These are phyloP conservation scores for Caenorhabditis panamensis DNA, from an alignment of 2,888 invertebrate species.

Conservation along the genomic window DNA sequence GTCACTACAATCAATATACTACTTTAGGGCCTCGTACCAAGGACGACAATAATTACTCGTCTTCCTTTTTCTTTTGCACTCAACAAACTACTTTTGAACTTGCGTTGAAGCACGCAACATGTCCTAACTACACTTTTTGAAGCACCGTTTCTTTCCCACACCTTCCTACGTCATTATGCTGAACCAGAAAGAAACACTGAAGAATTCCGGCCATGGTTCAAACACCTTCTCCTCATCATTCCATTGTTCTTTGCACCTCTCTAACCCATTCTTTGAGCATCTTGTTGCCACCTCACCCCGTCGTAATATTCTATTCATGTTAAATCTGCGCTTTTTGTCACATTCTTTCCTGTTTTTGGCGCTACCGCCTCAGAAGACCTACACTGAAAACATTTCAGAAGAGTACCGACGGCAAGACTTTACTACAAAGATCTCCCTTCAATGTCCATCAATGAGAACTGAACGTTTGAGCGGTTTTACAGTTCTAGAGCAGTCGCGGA, in stretches of 20 bases:
- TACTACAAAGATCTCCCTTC: neutral
- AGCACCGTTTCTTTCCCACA: constrained; percentile 44
- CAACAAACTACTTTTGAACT: neutral
- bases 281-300: neutral
- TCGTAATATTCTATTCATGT: constrained; percentile 47
- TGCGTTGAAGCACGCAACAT: constrained; percentile 26
- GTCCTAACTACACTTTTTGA: neutral
- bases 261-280: neutral
- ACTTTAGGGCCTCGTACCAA: constrained; percentile 9
- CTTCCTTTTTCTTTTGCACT: neutral
- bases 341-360: constrained; percentile 48
- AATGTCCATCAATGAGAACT: constrained; percentile 51
- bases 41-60: constrained; percentile 42
- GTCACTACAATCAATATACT: constrained; percentile 26
- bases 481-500: constrained; percentile 32
- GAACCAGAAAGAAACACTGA: constrained; percentile 24
- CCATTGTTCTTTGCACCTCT: constrained; percentile 45
- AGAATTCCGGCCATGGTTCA: constrained; percentile 38
- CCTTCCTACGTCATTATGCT: constrained; percentile 30
- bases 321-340: constrained; percentile 56
- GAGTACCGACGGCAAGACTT: constrained; percentile 35
- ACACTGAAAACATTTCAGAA: constrained; percentile 21
- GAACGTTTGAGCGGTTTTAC: neutral
- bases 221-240: constrained; percentile 20
- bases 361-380: neutral